phyloP scores from a whole-genome alignment of 1,140 invertebrate genomes.

The Oppia nitens region DNA sequence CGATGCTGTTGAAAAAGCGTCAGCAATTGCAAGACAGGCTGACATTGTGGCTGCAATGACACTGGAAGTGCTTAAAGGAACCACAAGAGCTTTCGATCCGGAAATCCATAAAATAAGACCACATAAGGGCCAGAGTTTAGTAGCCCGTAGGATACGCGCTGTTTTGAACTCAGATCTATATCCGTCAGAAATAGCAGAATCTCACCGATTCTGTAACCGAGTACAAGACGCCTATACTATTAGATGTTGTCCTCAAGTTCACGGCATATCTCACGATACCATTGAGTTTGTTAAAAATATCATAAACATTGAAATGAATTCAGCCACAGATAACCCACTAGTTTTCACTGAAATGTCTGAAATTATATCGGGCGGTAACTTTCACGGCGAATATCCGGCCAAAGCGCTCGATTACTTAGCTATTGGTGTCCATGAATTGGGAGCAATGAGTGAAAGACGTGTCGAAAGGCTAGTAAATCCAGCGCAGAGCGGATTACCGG shows the following conservation, averaged over 20 bases:
- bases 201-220: slow-evolving; percentile 48
- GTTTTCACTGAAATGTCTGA: slow-evolving; percentile 48
- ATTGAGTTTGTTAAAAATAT: slow-evolving; percentile 46
- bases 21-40: slow-evolving; percentile 43
- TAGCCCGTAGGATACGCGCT: slow-evolving; percentile 42
- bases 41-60: slow-evolving; percentile 52
- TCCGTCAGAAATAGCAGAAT: slow-evolving; percentile 51
- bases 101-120: slow-evolving; percentile 48
- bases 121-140: slow-evolving; percentile 46
- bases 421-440: slow-evolving; percentile 52
- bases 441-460: slow-evolving; percentile 50
- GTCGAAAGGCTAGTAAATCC: slow-evolving; percentile 52
- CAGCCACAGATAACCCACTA: slow-evolving; percentile 54
- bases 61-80: slow-evolving; percentile 52
- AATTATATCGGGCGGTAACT: slow-evolving; percentile 53
- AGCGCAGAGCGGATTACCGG: slow-evolving; percentile 45
- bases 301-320: slow-evolving; percentile 49
- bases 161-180: slow-evolving; percentile 47
- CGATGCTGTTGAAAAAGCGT: slow-evolving; percentile 45
- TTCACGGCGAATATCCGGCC: slow-evolving; percentile 54
- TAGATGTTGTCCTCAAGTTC: slow-evolving; percentile 49
- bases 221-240: slow-evolving; percentile 59
- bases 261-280: slow-evolving; percentile 50
- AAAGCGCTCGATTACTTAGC: slow-evolving; percentile 54
- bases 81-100: slow-evolving; percentile 47